A percentile compares a stretch with the other conserved stretches of the same genome.
Conservation (phyloP, 2,888 invertebrate species). For the Escarpia spicata region DNA sequence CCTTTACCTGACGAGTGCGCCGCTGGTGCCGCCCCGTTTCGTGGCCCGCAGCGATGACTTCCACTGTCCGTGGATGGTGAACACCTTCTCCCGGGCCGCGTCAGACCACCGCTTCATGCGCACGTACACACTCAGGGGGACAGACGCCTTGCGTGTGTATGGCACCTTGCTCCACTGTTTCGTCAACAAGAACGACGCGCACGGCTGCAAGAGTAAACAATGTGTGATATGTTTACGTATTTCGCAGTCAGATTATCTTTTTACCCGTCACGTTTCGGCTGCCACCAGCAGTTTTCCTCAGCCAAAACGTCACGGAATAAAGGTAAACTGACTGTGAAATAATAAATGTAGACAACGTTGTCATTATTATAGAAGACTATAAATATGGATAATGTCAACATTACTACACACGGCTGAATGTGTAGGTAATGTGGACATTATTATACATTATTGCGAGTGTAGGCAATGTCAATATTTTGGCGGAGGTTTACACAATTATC, state of each 20-base stretch:
- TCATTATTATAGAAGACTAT: too few relatives aligned
- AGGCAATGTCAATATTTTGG: too few relatives aligned
- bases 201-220: constrained; percentile 39
- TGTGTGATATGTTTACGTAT: not conserved
- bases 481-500: too few relatives aligned
- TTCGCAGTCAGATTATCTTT: too few relatives aligned
- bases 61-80: constrained; percentile 53
- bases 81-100: constrained; percentile 55
- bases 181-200: constrained; percentile 62
- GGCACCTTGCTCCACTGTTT: constrained; percentile 64
- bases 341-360: too few relatives aligned
- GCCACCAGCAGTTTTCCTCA: too few relatives aligned
- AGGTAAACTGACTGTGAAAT: too few relatives aligned
- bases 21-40: constrained; percentile 28
- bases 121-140: constrained; percentile 57
- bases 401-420: too few relatives aligned
- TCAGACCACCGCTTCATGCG: constrained; percentile 60
- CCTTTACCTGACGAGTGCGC: constrained; percentile 36
- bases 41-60: constrained; percentile 53
- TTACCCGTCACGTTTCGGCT: too few relatives aligned
- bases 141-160: constrained; percentile 47
- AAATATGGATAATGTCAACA: too few relatives aligned
- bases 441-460: not conserved
- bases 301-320: too few relatives aligned
- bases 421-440: too few relatives aligned